These are phyloP conservation scores for Epinotia demarniana DNA, from an alignment of 2,888 invertebrate species.

Conservation along the genomic window DNA sequence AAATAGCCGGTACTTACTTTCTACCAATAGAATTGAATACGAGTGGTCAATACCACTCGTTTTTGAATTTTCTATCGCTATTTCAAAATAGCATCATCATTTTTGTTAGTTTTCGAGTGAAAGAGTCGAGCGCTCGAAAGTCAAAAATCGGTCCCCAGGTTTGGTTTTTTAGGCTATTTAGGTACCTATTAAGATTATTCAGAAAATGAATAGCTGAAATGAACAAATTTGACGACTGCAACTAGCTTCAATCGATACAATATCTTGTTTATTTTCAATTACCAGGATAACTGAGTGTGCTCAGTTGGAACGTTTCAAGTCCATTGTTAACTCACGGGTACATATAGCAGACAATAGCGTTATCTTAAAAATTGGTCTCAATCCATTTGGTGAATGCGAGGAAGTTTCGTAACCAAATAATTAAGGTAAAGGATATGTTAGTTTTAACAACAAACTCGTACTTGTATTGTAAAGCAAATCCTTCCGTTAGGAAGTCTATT, in stretches of 20 bases:
- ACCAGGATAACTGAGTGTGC: slow-evolving; percentile 33
- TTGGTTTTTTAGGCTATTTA: too few relatives aligned
- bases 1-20: too few relatives aligned
- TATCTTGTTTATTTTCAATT: slow-evolving; percentile 19
- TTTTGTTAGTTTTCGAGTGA: too few relatives aligned
- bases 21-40: too few relatives aligned
- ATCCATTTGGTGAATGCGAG: slow-evolving; percentile 54
- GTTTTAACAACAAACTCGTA: slow-evolving; percentile 40
- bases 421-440: slow-evolving; percentile 49
- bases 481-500: slow-evolving; percentile 31
- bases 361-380: slow-evolving; percentile 51
- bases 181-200: too few relatives aligned
- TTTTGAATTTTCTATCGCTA: too few relatives aligned
- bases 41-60: too few relatives aligned
- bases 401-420: slow-evolving; percentile 54
- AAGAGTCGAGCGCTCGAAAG: too few relatives aligned
- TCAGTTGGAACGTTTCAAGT: slow-evolving; percentile 48
- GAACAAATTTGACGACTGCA: background rate
- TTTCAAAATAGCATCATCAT: too few relatives aligned
- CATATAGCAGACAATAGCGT: slow-evolving; percentile 56
- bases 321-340: slow-evolving; percentile 55
- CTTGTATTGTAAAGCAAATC: slow-evolving; percentile 30
- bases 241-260: background rate
- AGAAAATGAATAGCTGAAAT: background rate
- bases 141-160: too few relatives aligned